Base-by-base conservation (phyloP, 2,113 vertebrate genomes). In the Paradisaea rubra region DNA sequence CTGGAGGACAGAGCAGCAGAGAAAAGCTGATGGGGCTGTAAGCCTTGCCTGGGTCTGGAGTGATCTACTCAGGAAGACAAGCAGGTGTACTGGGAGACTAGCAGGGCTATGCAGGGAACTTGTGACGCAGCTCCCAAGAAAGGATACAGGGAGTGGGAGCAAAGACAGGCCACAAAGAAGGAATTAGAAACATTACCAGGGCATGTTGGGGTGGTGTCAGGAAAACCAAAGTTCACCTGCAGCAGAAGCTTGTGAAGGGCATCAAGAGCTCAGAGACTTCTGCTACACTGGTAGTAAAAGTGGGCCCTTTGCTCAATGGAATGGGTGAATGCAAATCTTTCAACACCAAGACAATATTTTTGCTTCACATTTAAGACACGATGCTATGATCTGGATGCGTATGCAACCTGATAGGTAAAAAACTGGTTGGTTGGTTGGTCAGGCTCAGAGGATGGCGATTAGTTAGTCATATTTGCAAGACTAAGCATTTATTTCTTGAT, bases 51-150 rank as follows among this genome's bases (percentile, higher is more conserved):
- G 14, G 27, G 11, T 2, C 47, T 47, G 57, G 18, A 74, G 22
- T 5, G 5, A 7, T 44, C 61, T 27, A 44, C 15, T 57, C 24
- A 33, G 30, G 37, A 85, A 60, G 42, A 52, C 18, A 78, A 42
- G 33, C 0, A 57, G 39, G 15, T 15, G 8, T 41, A 45, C 13
- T 19, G 44, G 21, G 8, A 61, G 28, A 53, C 28, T 0, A 6
- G 31, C 35, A 83, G 2, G 13, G 25, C 25, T 54, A 28, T 2
- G 1, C 20, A 45, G 17, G 6, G 12, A 45, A 56, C 21, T 6
- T 2, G 1, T 13, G 28, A 63, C 35, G 56, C 19, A 13, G 44
- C 6, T 54, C 6, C 53, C 23, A 15, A 0, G 4, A 30, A 16
- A 72, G 39, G 20, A 33, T 5, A 52, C 15, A 35, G 8, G 15